Evolutionary conservation across 2,888 invertebrate species (phyloP), one percentile per base, ranked within the genome.

Genomic region (Darwinula stevensoni): DNA sequence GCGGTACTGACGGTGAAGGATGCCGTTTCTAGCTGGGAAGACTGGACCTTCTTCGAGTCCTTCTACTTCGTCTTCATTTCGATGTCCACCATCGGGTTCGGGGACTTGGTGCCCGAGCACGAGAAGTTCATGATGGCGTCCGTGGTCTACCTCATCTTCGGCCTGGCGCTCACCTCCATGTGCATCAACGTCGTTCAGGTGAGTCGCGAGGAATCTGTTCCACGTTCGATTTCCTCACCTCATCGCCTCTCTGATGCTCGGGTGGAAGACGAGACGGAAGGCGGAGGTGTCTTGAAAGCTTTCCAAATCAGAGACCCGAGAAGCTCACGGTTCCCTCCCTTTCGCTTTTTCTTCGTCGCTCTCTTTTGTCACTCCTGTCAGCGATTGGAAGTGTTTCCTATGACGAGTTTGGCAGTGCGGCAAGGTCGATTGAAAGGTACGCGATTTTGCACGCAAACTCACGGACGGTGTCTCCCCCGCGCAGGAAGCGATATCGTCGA

Each of bases 1-100:
- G n/a, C n/a, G n/a, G n/a, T n/a, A n/a, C n/a, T n/a, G n/a, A n/a
- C n/a, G n/a, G n/a, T n/a, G n/a, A n/a, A n/a, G n/a, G n/a, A n/a
- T n/a, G n/a, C n/a, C n/a, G n/a, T n/a, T n/a, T n/a, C n/a, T 18
- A 64, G 42, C 12, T 67, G 68, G 62, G 76, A 28, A 13, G 56
- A 60, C 0, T 94, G 91, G 91, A 61, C 62, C n/a, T 75, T 80
- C 50, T 72, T 86, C 44, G 75, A 80, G 36, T 69, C 88, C 0
- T 82, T 94, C 49, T 94, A 94, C 51, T 94, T 91, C 49, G 78
- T 91, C 3, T 91, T 91, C 48, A 76, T 91, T 42, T 84, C 86
- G 1, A 75, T 88, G 67, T 78, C 82, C 2, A 94, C 91, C 1
- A 86, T 94, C 35, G 91, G 91, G n/a, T 75, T 88, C 42, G 86